These are phyloP conservation scores for Tautogolabrus adspersus DNA, from an alignment of 2,113 vertebrate species.

Conservation along the genomic window DNA sequence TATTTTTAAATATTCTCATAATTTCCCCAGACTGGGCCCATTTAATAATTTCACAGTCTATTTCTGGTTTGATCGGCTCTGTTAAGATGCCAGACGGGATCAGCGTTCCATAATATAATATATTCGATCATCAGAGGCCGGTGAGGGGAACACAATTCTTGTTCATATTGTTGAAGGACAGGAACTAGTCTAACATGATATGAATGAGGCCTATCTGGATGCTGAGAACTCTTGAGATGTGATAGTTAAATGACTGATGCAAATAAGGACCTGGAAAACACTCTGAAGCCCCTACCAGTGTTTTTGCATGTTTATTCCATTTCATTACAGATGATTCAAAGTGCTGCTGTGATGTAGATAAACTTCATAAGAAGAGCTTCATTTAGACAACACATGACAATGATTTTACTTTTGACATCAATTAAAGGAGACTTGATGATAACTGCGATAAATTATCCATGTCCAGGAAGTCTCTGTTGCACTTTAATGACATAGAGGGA, in stretches of 20 bases:
- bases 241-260: conserved; percentile 31
- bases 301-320: conserved; percentile 20
- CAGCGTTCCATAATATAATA: conserved; percentile 31
- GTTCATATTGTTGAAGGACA: not conserved
- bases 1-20: conserved; percentile 34
- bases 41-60: conserved; percentile 45
- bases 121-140: conserved; percentile 14
- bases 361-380: not conserved
- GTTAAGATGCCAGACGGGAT: conserved; percentile 37
- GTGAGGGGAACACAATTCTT: conserved; percentile 21
- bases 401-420: not conserved
- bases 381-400: not conserved
- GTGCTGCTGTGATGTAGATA: not conserved
- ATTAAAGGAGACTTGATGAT: not conserved
- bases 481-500: not conserved
- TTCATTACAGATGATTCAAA: not conserved
- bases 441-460: conserved; percentile 13
- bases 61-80: conserved; percentile 28
- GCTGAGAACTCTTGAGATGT: conserved; percentile 29
- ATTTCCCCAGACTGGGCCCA: conserved; percentile 17
- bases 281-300: not conserved
- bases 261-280: conserved; percentile 35
- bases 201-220: not conserved
- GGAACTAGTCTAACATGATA: not conserved
- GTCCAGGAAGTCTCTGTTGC: not conserved